Conservation (phyloP, 1,140 invertebrate species). For the Anastrepha obliqua region DNA sequence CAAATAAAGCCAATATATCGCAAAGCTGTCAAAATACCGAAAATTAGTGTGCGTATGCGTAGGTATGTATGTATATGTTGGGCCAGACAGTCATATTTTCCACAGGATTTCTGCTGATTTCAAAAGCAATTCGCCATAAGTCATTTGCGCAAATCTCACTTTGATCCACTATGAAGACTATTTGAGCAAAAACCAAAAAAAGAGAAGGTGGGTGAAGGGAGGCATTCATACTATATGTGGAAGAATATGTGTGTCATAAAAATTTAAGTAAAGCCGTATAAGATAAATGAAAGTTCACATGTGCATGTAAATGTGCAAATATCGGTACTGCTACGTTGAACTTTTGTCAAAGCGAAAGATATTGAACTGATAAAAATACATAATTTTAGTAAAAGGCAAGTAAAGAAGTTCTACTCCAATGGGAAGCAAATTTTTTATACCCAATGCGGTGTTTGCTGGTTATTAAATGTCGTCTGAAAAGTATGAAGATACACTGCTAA, state of each 20-base stretch:
- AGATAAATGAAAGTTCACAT: not conserved
- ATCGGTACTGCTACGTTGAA: not conserved
- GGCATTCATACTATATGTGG: not conserved
- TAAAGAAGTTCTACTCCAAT: not conserved
- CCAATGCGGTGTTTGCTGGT: not conserved
- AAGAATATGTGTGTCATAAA: conserved; percentile 67
- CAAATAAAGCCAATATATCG: conserved; percentile 52
- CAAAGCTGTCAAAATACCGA: conserved; percentile 52
- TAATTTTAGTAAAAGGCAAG: not conserved
- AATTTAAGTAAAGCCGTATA: conserved; percentile 62
- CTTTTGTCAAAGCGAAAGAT: not conserved
- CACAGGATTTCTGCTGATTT: conserved; percentile 48
- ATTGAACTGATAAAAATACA: conserved; percentile 28
- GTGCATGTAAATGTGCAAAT: not conserved
- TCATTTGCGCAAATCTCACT: conserved; percentile 38
- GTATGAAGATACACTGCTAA: too few species aligned
- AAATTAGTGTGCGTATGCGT: not conserved
- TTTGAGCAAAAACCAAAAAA: too few species aligned
- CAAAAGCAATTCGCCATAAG: conserved; percentile 52
- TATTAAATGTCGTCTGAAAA: not conserved
- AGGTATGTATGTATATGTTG: not conserved
- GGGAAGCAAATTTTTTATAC: not conserved
- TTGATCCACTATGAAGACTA: conserved; percentile 41
- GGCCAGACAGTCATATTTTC: conserved; percentile 41
- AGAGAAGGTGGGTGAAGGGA: not conserved